Base-by-base conservation (phyloP, 1,140 invertebrate species). In the Brachionus plicatilis region DNA sequence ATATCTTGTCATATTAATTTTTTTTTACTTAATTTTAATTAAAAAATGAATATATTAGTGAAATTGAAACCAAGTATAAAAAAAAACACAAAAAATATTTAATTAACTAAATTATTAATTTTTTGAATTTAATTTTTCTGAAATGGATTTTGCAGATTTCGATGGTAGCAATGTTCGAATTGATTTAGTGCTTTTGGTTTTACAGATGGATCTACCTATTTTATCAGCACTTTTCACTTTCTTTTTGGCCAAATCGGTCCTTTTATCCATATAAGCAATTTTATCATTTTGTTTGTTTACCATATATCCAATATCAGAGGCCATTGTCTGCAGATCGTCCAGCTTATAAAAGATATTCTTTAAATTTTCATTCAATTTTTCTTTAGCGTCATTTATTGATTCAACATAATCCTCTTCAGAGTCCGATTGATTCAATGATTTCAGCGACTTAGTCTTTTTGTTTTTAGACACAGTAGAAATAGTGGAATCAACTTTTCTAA, bases 291-390 rank as follows among this genome's bases (percentile, higher is more conserved):
- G 72, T 12, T 76, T 76, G 29, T 76, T 76, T 37, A 76, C 50
- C 72, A 50, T 76, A 17, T 29, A 50, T 47, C 72, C 72, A 27
- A 76, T 76, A 47, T 76, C 72, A 5, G 47, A 50, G 47, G 72
- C 72, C 72, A 76, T 76, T 24, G 43, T 50, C 47, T 76, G 72
- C n/a, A 76, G 27, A 50, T 76, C 72, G 11, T 76, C 72, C 12
- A 76, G 27, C 47, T 76, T 76, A 50, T 29, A 8, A 29, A 47
- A 76, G 27, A 76, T 76, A 47, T 45, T 76, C 17, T 76, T 76
- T n/a, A 76, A 76, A 53, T 76, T 76, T 76, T 50, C 24, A 76
- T 76, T 50, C n/a, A 76, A 50, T 50, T 76, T 45, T 53, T 50
- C 72, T 50, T 76, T 76, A 27, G 47, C 45, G 9, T 76, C 72